Conservation (phyloP, 2,888 invertebrate species). For the Platerodrilus igneus region DNA sequence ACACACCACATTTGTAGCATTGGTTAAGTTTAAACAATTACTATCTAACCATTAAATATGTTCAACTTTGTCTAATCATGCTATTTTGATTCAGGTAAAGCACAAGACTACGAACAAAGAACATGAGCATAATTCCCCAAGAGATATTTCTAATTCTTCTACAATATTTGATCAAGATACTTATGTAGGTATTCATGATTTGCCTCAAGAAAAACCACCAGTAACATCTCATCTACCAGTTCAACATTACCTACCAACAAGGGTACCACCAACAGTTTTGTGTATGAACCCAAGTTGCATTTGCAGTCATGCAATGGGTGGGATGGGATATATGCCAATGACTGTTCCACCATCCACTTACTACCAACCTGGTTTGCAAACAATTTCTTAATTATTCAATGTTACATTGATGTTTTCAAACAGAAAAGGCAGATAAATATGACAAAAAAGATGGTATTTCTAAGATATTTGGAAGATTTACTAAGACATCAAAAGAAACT, state of each 20-base stretch:
- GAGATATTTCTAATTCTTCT: conserved; percentile 30
- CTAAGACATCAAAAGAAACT: not conserved
- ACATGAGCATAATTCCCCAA: conserved; percentile 22
- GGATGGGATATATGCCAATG: conserved; percentile 6
- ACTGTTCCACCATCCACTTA: not conserved
- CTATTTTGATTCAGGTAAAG: conserved; percentile 20
- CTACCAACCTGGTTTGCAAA: not conserved
- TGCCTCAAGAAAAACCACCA: conserved; percentile 1
- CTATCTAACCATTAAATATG: no score
- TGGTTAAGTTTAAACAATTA: no score
- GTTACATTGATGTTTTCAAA: not conserved
- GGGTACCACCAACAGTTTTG: conserved; percentile 15
- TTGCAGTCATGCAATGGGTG: conserved; percentile 12
- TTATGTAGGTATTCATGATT: not conserved
- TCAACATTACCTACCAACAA: no score
- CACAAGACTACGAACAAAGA: conserved; percentile 10
- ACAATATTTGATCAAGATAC: conserved; percentile 12
- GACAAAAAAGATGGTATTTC: conserved; percentile 8
- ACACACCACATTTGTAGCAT: no score
- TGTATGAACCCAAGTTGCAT: conserved; percentile 18
- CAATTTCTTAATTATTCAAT: not conserved
- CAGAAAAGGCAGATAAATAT: not conserved
- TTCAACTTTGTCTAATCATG: no score
- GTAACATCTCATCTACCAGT: conserved; percentile 14
- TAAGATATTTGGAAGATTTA: conserved; percentile 8